Conservation (phyloP, 2,113 vertebrate genomes). For the Thymallus thymallus region DNA sequence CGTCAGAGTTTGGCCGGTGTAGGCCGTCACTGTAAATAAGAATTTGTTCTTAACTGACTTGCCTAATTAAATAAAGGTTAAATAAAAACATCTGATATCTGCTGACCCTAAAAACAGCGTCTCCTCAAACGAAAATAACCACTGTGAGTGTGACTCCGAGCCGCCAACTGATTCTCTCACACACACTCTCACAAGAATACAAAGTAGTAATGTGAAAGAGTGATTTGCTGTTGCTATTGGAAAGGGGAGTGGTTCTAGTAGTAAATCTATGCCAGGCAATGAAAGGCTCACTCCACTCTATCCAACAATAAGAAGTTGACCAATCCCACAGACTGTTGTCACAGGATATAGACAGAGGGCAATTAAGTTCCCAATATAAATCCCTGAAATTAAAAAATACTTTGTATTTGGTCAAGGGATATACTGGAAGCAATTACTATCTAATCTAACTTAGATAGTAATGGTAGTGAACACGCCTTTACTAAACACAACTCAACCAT, state of each 20-base stretch:
- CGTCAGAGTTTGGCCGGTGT: no score
- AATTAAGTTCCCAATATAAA: constrained; percentile 5
- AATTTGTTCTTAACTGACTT: no score
- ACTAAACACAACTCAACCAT: not conserved
- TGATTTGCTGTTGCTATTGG: constrained; percentile 22
- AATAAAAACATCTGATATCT: no score
- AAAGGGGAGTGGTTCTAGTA: constrained; percentile 21
- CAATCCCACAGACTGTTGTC: constrained; percentile 3
- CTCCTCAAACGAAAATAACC: no score
- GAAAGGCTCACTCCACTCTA: not conserved
- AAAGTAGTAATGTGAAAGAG: not conserved
- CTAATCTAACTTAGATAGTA: not conserved
- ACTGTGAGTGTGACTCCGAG: no score
- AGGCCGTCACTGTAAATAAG: no score
- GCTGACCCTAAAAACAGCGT: no score
- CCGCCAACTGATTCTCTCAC: not conserved
- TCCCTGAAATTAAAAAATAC: not conserved
- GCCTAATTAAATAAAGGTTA: no score
- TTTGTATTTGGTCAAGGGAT: not conserved
- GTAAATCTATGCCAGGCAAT: constrained; percentile 27
- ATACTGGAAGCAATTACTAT: not conserved
- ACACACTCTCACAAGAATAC: constrained; percentile 7
- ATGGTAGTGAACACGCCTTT: not conserved
- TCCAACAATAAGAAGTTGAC: constrained; percentile 13
- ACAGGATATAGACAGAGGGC: not conserved